Conservation (phyloP, 2,113 vertebrate species). For the Semnornis frantzii region DNA sequence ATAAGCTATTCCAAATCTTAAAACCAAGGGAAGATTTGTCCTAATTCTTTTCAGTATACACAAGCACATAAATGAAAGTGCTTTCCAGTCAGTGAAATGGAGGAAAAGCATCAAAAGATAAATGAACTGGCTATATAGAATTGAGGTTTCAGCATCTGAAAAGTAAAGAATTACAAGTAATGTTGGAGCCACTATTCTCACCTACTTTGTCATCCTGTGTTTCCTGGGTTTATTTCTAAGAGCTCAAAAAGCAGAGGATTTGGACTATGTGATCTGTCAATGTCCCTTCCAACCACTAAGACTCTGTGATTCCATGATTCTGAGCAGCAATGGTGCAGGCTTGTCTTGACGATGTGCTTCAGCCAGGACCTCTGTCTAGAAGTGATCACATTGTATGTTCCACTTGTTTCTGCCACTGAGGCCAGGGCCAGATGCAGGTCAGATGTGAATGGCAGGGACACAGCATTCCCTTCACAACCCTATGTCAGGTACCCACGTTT, state of each 20-base stretch:
- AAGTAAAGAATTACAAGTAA: not conserved
- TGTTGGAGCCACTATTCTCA: not conserved
- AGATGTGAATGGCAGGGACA: not conserved
- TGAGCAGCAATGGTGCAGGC: not conserved
- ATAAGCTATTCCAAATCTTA: not conserved
- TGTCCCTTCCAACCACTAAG: too few relatives aligned
- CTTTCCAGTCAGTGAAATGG: not conserved
- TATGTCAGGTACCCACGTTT: not conserved
- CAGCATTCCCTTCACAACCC: not conserved
- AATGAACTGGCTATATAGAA: not conserved
- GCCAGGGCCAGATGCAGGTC: not conserved
- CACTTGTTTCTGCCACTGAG: not conserved
- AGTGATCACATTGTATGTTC: not conserved
- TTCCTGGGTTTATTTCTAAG: not conserved
- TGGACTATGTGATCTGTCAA: too few relatives aligned
- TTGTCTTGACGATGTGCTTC: not conserved
- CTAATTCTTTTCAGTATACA: not conserved
- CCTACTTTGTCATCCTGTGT: not conserved
- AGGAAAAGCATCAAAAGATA: not conserved
- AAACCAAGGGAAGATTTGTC: conserved; percentile 8
- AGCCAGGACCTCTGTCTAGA: not conserved
- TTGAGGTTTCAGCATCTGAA: not conserved
- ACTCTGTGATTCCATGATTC: not conserved
- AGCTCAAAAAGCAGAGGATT: not conserved
- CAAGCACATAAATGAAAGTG: not conserved